These are phyloP conservation scores for Selene dorsalis DNA, from an alignment of 2,797 vertebrate species.

Conservation along the genomic window DNA sequence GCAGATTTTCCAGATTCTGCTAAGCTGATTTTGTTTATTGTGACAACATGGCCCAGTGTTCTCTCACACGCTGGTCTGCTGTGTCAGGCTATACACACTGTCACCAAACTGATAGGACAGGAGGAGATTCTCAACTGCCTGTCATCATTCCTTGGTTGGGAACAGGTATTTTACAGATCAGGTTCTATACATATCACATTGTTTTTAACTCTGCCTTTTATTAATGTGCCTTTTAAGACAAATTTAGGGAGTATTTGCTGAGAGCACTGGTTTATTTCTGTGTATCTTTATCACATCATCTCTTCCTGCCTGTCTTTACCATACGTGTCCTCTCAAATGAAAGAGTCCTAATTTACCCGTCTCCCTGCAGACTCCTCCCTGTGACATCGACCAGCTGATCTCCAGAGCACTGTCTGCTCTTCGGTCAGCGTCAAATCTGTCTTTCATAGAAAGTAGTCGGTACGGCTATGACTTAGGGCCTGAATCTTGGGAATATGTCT, in stretches of 20 bases:
- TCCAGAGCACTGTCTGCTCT: slow-evolving; percentile 87
- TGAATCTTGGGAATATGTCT: slow-evolving; percentile 89
- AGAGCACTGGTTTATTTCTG: neutral
- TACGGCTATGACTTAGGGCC: slow-evolving; percentile 89
- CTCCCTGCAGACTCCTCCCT: slow-evolving; percentile 85
- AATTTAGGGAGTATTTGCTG: neutral
- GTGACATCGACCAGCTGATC: slow-evolving; percentile 86
- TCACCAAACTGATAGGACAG: slow-evolving; percentile 85
- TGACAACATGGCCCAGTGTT: slow-evolving; percentile 90
- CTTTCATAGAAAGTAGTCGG: slow-evolving; percentile 84
- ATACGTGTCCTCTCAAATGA: neutral
- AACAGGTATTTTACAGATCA: slow-evolving; percentile 83
- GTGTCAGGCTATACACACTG: slow-evolving; percentile 90
- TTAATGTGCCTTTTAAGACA: neutral
- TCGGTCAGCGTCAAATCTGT: slow-evolving; percentile 82
- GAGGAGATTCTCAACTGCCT: slow-evolving; percentile 84
- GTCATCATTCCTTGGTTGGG: slow-evolving; percentile 89
- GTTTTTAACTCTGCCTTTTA: neutral
- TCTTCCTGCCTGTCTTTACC: neutral
- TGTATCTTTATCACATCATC: slow-evolving; percentile 9
- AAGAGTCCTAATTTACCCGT: slow-evolving; percentile 32
- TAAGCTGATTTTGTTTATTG: slow-evolving; percentile 91
- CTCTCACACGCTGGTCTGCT: slow-evolving; percentile 85
- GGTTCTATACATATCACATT: neutral
- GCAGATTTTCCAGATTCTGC: slow-evolving; percentile 90